Percentiles rank a stretch among this genome's conserved stretches.
Evolutionary conservation across 2,113 vertebrate genomes (phyloP).

Genomic region (Tetrax tetrax): DNA sequence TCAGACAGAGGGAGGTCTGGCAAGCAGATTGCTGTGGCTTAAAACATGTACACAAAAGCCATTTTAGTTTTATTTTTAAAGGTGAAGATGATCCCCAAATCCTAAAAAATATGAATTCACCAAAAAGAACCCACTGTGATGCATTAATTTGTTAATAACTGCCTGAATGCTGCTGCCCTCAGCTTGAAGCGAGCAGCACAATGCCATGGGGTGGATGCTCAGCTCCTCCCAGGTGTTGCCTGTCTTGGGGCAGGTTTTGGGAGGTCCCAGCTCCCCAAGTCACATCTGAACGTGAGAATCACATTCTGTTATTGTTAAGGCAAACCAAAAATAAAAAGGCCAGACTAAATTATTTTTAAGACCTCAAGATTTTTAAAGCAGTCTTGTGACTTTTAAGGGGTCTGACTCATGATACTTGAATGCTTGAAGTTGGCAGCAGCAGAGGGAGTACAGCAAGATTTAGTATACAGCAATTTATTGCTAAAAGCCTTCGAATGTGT

Average conservation of each 20-base stretch:
- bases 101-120: neutral
- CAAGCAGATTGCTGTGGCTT: neutral
- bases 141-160: neutral
- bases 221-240: neutral
- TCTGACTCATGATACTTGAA: slow-evolving; percentile 58
- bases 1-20: neutral
- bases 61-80: fast-evolving
- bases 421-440: slow-evolving; percentile 33
- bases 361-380: slow-evolving; percentile 37
- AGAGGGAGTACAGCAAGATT: neutral
- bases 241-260: neutral
- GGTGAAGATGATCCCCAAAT: neutral
- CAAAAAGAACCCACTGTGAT: neutral
- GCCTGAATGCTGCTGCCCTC: neutral
- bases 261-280: neutral
- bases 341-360: slow-evolving; percentile 63
- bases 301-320: neutral
- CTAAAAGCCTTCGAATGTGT: slow-evolving; percentile 35
- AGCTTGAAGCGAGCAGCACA: fast-evolving
- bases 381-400: slow-evolving; percentile 47
- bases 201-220: fast-evolving
- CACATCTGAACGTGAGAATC: neutral
- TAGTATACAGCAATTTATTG: neutral
- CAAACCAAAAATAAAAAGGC: slow-evolving; percentile 38
- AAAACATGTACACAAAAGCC: neutral